Evolutionary conservation across 1,140 invertebrate genomes (phyloP), one percentile per base, ranked within the genome.

Genomic region (Trachelipus rathkii): DNA sequence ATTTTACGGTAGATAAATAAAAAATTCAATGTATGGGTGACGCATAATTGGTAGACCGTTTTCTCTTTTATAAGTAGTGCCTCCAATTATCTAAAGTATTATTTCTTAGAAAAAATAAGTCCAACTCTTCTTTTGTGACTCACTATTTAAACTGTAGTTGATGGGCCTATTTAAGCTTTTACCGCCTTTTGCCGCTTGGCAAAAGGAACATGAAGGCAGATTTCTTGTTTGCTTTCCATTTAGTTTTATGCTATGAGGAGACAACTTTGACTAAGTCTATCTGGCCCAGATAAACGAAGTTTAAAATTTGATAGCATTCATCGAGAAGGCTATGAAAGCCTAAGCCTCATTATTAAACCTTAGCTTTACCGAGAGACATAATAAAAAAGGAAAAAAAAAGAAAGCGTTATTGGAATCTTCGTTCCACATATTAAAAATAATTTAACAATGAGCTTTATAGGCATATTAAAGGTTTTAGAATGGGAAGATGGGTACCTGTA

Each of bases 1-100:
- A 60, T 60, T 60, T 60, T 60, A 60, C 50, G 50, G 50, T 13
- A 60, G 50, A 60, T 60, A 60, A 60, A 60, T 60, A 60, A 60
- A 60, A 60, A 60, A 60, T 60, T 60, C 50, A 60, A 60, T 60
- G 50, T 60, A 60, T 60, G 50, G 50, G 50, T 60, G 50, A 60
- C 50, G 50, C 50, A 60, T 60, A 60, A 60, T 60, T 60, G 50
- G 50, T 60, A 60, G 50, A 19, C 50, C 50, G 19, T 60, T 60
- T 60, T 60, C 50, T 60, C 50, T 60, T 19, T 60, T 60, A 8
- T 15, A 60, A 60, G 50, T 60, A 60, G 50, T 15, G 50, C 50
- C 50, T 19, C 50, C 50, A 60, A 60, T 60, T 60, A 60, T 19
- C 19, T 19, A 4, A 60, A 60, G 50, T 8, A 60, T 60, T 60